Evolutionary conservation across 2,888 invertebrate genomes (phyloP), one percentile per base, ranked within the genome.

Genomic region (Clanis bilineata): DNA sequence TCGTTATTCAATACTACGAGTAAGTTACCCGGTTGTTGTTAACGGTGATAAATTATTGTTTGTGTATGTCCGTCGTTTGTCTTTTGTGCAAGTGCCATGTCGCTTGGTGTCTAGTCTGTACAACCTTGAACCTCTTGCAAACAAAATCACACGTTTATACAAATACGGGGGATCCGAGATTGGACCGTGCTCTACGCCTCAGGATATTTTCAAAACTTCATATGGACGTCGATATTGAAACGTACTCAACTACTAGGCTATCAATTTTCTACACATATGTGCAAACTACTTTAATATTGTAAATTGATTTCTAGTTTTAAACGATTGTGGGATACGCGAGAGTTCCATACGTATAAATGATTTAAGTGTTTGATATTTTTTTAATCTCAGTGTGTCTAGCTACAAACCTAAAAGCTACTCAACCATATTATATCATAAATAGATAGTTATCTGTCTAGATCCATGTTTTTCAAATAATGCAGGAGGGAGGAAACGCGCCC

Each of bases 101-200:
- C 56, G 41, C n/a, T 59, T 56, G 61, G 61, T 72, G 63, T 71
- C 69, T 71, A 3, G 71, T 74, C 73, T 74, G 74, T 79, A 74
- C 75, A 75, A 69, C 69, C 70, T 73, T 57, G 74, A 75, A 69
- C 69, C 70, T 73, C 57, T 62, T 51, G 69, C 67, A 81, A 79
- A 81, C 76, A 79, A 63, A 71, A 76, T 75, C 71, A 76, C 67
- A 65, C 69, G 71, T 69, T 68, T 71, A 59, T 58, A 64, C 72
- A 79, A 75, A 82, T 70, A 77, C 39, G 62, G n/a, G 59, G 57
- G 59, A 10, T 15, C 54, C 47, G 58, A 67, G 60, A 70, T 62
- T 62, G 67, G 44, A 59, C 38, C 36, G 44, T 45, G 18, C 38
- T 45, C 36, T 45, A 23, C 12, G 32, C 39, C 18, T 21, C 18